phyloP scores from a whole-genome alignment of 2,797 vertebrate genomes.

The Chromobotia macracanthus region DNA sequence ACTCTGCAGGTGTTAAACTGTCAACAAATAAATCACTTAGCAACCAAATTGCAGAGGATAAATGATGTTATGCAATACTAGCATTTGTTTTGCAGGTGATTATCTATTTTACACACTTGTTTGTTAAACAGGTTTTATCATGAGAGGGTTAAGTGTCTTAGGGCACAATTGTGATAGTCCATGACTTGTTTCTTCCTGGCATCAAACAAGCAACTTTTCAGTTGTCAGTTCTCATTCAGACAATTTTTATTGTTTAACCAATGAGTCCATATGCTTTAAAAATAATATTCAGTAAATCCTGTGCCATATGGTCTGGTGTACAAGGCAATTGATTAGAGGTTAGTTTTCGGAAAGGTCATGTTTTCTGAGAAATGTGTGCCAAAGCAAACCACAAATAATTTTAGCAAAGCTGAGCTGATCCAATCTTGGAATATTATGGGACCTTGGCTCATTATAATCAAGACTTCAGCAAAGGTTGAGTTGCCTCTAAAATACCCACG shows the following conservation, averaged over 20 bases:
- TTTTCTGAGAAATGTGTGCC: neutral
- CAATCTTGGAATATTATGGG: neutral
- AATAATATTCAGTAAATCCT: neutral
- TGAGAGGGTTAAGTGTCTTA: no score
- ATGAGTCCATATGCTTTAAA: neutral
- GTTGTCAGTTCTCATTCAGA: neutral
- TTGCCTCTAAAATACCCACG: neutral
- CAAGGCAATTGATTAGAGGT: neutral
- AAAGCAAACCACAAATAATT: neutral
- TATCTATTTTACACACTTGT: no score
- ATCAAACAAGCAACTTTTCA: no score
- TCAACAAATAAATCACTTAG: no score
- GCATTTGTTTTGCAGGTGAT: no score
- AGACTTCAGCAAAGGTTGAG: neutral
- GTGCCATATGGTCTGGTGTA: slow-evolving; percentile 22
- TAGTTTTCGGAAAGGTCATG: neutral
- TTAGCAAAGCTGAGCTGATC: slow-evolving; percentile 1
- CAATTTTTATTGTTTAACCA: neutral
- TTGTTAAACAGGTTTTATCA: no score
- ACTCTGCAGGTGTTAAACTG: no score
- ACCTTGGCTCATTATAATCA: neutral
- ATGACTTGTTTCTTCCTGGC: no score
- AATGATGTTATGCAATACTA: no score
- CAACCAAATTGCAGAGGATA: no score
- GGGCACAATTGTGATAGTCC: no score